Percentiles rank a stretch among this genome's conserved stretches.
Conservation (phyloP, 2,888 invertebrate species). For the Fragum sueziense region DNA sequence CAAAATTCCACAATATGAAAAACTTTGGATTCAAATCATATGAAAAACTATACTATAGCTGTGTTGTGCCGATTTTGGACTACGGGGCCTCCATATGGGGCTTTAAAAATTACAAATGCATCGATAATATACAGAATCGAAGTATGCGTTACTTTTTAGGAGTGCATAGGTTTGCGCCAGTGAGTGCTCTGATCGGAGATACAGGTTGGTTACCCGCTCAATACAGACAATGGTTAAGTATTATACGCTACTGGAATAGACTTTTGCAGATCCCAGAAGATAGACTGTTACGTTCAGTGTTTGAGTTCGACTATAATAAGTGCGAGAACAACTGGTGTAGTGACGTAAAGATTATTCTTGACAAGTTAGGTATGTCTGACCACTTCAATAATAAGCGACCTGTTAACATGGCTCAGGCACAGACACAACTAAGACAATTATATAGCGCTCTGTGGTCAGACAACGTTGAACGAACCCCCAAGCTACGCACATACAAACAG, state of each 20-base stretch:
- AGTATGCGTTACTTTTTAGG: slow-evolving; percentile 31
- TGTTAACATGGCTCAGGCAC: background rate
- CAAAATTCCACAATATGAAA: slow-evolving; percentile 30
- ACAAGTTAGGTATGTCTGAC: background rate
- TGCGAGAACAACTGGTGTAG: slow-evolving; percentile 20
- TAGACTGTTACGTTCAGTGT: slow-evolving; percentile 7
- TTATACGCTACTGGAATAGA: slow-evolving; percentile 40
- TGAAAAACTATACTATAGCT: slow-evolving; percentile 32
- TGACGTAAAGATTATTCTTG: background rate
- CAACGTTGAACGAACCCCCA: background rate
- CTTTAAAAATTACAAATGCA: too few relatives aligned
- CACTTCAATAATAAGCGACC: background rate
- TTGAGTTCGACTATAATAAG: slow-evolving; percentile 11
- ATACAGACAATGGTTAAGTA: too few relatives aligned
- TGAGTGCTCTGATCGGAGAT: slow-evolving; percentile 30
- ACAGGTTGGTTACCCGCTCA: too few relatives aligned
- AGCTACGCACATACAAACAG: slow-evolving; percentile 22
- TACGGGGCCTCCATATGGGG: too few relatives aligned
- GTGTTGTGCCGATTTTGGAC: slow-evolving; percentile 25
- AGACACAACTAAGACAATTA: background rate
- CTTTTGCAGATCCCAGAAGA: slow-evolving; percentile 15
- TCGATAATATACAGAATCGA: slow-evolving; percentile 21
- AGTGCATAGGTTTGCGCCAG: slow-evolving; percentile 31
- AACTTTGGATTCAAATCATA: slow-evolving; percentile 42
- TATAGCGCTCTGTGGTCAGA: background rate